Conservation (phyloP, 2,113 vertebrate genomes). For the Seriola quinqueradiata region DNA sequence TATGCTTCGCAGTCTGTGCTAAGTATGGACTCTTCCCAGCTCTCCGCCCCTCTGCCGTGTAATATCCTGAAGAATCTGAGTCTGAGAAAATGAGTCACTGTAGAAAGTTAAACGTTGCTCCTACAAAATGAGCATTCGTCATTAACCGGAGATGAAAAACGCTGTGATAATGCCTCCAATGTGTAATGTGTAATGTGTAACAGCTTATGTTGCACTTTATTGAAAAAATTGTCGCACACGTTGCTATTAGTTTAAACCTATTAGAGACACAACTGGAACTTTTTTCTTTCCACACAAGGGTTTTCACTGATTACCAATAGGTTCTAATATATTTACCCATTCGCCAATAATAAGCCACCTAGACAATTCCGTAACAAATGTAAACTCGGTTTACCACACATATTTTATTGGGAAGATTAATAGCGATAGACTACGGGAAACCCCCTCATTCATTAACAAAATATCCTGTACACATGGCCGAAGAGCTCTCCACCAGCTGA, state of each 20-base stretch:
- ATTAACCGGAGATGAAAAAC: too few relatives aligned
- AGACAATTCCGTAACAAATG: neutral
- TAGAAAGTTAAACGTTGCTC: neutral
- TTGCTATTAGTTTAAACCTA: too few relatives aligned
- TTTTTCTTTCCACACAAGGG: neutral
- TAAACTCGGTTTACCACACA: neutral
- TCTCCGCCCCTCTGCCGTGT: slow-evolving; percentile 69
- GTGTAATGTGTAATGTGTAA: neutral
- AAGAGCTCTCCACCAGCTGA: too few relatives aligned
- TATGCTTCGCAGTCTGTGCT: slow-evolving; percentile 30
- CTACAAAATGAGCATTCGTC: too few relatives aligned
- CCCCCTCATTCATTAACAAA: neutral
- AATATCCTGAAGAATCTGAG: slow-evolving; percentile 72
- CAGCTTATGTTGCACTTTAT: slow-evolving; percentile 1
- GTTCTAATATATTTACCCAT: neutral
- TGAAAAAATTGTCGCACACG: neutral
- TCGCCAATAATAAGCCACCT: neutral
- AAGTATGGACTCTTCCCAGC: slow-evolving; percentile 17
- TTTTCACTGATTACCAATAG: neutral
- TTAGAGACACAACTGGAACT: too few relatives aligned
- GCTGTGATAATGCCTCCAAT: too few relatives aligned
- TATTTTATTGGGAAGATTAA: neutral
- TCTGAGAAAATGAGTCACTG: slow-evolving; percentile 53
- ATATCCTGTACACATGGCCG: neutral
- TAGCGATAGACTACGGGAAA: neutral